Conservation (phyloP, 2,113 vertebrate genomes). For the Ranitomeya variabilis region DNA sequence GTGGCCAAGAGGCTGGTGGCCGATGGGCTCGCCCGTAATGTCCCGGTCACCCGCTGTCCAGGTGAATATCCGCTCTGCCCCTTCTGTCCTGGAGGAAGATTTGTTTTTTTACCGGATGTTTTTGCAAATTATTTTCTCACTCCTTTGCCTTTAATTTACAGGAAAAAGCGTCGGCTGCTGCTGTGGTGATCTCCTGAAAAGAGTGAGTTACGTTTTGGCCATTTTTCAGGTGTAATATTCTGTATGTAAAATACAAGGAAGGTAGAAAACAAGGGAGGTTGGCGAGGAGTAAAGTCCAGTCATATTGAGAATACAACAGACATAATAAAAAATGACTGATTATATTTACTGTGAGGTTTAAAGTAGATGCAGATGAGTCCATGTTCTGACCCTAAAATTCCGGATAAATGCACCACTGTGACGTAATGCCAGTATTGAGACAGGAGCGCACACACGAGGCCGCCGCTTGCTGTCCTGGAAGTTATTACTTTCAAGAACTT, state of each 20-base stretch:
- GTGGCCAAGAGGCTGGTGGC: slow-evolving; percentile 69
- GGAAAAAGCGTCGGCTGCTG: slow-evolving; percentile 8
- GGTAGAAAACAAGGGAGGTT: too few species aligned
- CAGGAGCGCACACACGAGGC: too few species aligned
- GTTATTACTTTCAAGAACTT: too few species aligned
- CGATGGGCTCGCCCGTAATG: slow-evolving; percentile 66
- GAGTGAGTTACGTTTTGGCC: background rate
- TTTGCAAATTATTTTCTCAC: background rate
- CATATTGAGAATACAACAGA: background rate
- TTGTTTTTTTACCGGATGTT: background rate
- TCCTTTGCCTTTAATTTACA: background rate
- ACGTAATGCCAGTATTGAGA: too few species aligned
- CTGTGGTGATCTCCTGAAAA: slow-evolving; percentile 21
- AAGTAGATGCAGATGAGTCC: too few species aligned
- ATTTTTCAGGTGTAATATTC: background rate
- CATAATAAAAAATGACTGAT: too few species aligned
- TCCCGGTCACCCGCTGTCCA: slow-evolving; percentile 1
- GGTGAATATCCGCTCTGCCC: background rate
- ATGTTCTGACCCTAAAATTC: too few species aligned
- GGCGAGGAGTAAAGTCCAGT: background rate
- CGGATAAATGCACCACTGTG: too few species aligned
- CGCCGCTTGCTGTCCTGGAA: too few species aligned
- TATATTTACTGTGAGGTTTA: too few species aligned
- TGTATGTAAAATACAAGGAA: too few species aligned
- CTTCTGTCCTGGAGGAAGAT: too few species aligned